These are phyloP conservation scores for Amblyjoppa proteus DNA, from an alignment of 2,888 invertebrate species.

Conservation along the genomic window DNA sequence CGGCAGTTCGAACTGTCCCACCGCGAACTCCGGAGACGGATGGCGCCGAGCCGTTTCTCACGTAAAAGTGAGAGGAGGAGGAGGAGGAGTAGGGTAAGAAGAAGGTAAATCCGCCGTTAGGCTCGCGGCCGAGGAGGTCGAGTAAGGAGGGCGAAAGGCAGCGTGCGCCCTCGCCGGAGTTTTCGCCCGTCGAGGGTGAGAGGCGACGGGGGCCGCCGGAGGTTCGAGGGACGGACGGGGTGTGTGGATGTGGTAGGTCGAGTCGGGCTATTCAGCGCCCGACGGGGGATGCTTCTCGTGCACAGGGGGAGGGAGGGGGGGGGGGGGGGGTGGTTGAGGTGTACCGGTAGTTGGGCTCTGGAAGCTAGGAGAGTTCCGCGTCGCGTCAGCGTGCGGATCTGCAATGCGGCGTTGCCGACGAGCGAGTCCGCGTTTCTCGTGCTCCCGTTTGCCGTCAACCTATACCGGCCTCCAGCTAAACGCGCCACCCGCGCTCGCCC, in stretches of 20 bases:
- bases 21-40: background rate
- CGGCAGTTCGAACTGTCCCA: slow-evolving; percentile 5
- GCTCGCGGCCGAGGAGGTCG: slow-evolving; percentile 1
- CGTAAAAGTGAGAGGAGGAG: slow-evolving; percentile 14
- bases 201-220: background rate
- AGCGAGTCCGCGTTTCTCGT: slow-evolving; percentile 61
- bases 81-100: slow-evolving; percentile 1
- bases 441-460: slow-evolving; percentile 56
- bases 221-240: background rate
- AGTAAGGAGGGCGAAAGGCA: slow-evolving; percentile 10
- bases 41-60: background rate
- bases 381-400: slow-evolving; percentile 83
- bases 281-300: background rate
- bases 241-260: slow-evolving; percentile 3
- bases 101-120: background rate
- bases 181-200: background rate
- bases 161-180: background rate
- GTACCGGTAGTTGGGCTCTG: background rate
- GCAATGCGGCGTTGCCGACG: slow-evolving; percentile 84
- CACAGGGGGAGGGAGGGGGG: slow-evolving; percentile 7
- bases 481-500: slow-evolving; percentile 48
- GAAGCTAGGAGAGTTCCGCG: slow-evolving; percentile 66
- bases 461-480: slow-evolving; percentile 54
- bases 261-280: background rate
- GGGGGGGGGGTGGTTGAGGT: background rate